Evolutionary conservation across 2,888 invertebrate species (phyloP), one percentile per base, ranked within the genome.

Genomic region (Calliopum simillimum): DNA sequence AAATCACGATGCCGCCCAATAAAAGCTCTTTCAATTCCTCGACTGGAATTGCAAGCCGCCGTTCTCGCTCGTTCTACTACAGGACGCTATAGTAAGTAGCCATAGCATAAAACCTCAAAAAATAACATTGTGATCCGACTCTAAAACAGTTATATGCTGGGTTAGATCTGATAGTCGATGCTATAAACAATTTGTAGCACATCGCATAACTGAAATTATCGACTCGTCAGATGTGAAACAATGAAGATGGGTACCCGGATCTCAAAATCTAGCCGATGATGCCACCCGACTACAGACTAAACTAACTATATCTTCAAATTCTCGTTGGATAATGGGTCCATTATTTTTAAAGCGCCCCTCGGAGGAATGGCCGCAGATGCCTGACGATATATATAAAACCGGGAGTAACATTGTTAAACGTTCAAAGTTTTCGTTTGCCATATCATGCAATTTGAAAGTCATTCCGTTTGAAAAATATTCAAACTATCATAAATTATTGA

Each of bases 161-260:
- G 4, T 3, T 4, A 25, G 25, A 25, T 25, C 25, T 25, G 25
- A 25, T 25, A 25, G 25, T 25, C 25, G 25, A 25, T 21, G n/a
- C 13, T 66, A 70, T 33, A 62, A 55, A 3, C 66, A 66, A 23
- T 61, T 62, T 53, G 21, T 66, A 23, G 47, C 41, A 4, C 53
- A 65, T 19, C 21, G 55, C n/a, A 13, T 53, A 13, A n/a, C 23
- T n/a, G 61, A 59, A 43, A 49, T 59, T 19, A 43, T 70, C 8
- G 66, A 67, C 4, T 14, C 19, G 2, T 62, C 66, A 2, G 21
- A 41, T 21, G 41, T 56, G 2, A n/a, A 44, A n/a, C 66, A 69
- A 64, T 69, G 69, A 63, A 21, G 56, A 64, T 69, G 64, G 69
- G 56, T 69, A 21, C 64, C 58, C 6, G 64, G 63, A 5, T 49